A percentile compares a stretch with the other conserved stretches of the same genome.
Evolutionary conservation across 2,888 invertebrate species (phyloP).

Genomic region (Thecocarcelia acutangulata): DNA sequence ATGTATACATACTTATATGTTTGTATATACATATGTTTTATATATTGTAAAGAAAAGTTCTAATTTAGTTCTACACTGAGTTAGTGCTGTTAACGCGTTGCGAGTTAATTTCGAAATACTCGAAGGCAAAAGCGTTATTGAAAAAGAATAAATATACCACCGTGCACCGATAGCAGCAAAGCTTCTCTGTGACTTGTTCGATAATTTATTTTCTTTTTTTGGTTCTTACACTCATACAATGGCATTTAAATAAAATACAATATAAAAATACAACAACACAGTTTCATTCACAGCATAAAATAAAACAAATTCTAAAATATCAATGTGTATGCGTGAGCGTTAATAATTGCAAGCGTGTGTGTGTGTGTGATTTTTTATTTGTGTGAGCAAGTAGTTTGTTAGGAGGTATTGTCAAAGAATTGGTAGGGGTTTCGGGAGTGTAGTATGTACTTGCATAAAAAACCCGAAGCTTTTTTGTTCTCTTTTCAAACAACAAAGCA

Average conservation of each 20-base stretch:
- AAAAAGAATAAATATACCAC: conserved; percentile 63
- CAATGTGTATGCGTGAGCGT: conserved; percentile 36
- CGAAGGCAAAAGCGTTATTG: conserved; percentile 64
- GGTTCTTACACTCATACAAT: conserved; percentile 45
- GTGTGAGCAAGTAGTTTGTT: conserved; percentile 6
- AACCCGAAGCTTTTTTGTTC: conserved; percentile 49
- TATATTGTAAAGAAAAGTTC: conserved; percentile 34
- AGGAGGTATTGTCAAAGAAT: conserved; percentile 36
- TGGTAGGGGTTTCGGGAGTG: conserved; percentile 46
- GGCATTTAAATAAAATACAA: conserved; percentile 11
- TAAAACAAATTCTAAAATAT: conserved; percentile 10
- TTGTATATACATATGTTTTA: conserved; percentile 2
- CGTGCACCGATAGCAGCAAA: conserved; percentile 62
- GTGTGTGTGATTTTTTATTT: not conserved
- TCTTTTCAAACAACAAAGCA: conserved; percentile 57
- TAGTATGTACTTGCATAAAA: conserved; percentile 4
- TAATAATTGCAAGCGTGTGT: not conserved
- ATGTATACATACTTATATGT: not conserved
- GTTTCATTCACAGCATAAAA: conserved; percentile 19
- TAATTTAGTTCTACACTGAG: conserved; percentile 42
- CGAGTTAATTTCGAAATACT: conserved; percentile 77
- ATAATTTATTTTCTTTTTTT: conserved; percentile 24
- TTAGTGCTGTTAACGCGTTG: conserved; percentile 76
- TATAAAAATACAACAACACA: conserved; percentile 7
- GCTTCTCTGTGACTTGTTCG: conserved; percentile 53